phyloP scores from a whole-genome alignment of 2,888 invertebrate species.

The Acleris sparsana region DNA sequence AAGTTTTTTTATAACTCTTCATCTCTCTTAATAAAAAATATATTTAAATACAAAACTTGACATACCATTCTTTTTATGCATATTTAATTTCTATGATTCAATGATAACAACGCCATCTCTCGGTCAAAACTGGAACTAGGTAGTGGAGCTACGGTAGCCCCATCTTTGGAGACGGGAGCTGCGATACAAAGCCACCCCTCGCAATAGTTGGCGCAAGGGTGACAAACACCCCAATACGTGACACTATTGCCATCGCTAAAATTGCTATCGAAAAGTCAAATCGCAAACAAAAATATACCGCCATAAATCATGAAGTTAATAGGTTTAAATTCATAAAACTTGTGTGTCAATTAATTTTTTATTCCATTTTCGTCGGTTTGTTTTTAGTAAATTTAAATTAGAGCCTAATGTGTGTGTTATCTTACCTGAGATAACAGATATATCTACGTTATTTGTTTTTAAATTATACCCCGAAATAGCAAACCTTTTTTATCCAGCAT shows the following conservation, averaged over 20 bases:
- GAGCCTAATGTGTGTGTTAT: conserved; percentile 12
- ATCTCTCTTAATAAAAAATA: too few relatives aligned
- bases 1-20: too few relatives aligned
- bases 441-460: conserved; percentile 22
- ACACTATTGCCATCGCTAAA: conserved; percentile 20
- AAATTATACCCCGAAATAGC: conserved; percentile 27
- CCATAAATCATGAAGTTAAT: conserved; percentile 8
- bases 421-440: conserved; percentile 13
- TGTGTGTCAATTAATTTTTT: conserved; percentile 10
- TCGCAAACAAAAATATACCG: not conserved
- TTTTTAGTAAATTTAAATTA: not conserved
- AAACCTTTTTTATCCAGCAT: conserved; percentile 25
- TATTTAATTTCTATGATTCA: not conserved
- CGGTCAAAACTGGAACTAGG: conserved; percentile 71
- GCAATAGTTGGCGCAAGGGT: conserved; percentile 58
- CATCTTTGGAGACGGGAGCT: conserved; percentile 71
- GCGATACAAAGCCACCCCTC: conserved; percentile 69
- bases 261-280: not conserved
- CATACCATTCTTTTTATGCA: too few relatives aligned
- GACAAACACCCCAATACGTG: conserved; percentile 46
- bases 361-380: conserved; percentile 15
- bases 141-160: conserved; percentile 74
- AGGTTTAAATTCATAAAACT: conserved; percentile 11
- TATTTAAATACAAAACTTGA: too few relatives aligned
- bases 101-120: conserved; percentile 62